Evolutionary conservation across 1,140 invertebrate genomes (phyloP).

Genomic region (Mactra quadrangularis): DNA sequence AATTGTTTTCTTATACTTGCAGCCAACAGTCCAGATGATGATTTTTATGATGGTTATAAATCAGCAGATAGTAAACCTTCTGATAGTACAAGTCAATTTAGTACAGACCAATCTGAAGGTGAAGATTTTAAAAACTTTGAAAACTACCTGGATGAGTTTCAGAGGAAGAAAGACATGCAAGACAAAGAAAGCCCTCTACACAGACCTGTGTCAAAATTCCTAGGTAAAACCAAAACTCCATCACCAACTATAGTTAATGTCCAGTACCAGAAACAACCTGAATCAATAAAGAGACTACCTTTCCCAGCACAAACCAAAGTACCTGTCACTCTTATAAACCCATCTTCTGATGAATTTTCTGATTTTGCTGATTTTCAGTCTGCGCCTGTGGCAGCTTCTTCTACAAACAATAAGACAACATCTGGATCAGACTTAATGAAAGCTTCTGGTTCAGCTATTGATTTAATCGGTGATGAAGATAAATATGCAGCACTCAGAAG

Average conservation of each 20-base stretch:
- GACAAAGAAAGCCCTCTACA: slow-evolving; percentile 73
- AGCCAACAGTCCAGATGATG: slow-evolving; percentile 79
- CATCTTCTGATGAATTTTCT: slow-evolving; percentile 51
- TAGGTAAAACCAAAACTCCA: slow-evolving; percentile 23
- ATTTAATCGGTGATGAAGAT: slow-evolving; percentile 82
- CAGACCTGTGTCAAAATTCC: slow-evolving; percentile 63
- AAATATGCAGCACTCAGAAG: slow-evolving; percentile 83
- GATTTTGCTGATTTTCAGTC: slow-evolving; percentile 76
- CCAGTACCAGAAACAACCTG: slow-evolving; percentile 13
- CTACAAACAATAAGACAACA: not conserved
- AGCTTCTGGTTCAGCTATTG: slow-evolving; percentile 63
- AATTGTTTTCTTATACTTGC: slow-evolving; percentile 10
- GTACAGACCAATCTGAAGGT: slow-evolving; percentile 79
- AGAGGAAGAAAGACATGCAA: slow-evolving; percentile 68
- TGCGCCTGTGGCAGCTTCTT: slow-evolving; percentile 38
- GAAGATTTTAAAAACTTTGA: slow-evolving; percentile 80
- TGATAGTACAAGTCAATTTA: slow-evolving; percentile 78
- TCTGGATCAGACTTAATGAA: slow-evolving; percentile 34
- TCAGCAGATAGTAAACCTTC: slow-evolving; percentile 82
- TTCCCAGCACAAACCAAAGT: slow-evolving; percentile 13
- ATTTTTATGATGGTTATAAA: slow-evolving; percentile 87
- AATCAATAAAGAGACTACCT: slow-evolving; percentile 21
- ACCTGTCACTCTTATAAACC: slow-evolving; percentile 4
- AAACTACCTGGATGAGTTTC: slow-evolving; percentile 78
- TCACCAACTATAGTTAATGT: slow-evolving; percentile 19